Base-by-base conservation (phyloP, 2,797 vertebrate species). In the Tolypeutes matacus region DNA sequence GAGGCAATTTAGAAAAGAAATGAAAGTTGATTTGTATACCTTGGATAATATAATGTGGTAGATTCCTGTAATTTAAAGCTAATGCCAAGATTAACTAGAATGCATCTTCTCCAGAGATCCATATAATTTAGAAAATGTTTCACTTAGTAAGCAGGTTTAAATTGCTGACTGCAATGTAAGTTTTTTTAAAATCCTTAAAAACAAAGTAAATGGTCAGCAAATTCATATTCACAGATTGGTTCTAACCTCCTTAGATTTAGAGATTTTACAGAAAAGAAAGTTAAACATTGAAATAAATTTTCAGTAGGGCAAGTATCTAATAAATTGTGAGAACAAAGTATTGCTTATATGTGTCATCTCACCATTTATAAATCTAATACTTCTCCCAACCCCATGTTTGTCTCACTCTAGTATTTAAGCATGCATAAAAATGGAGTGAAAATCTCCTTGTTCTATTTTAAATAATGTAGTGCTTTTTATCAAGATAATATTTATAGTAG, bases 101-200 rank as follows among this genome's bases (percentile, higher is more conserved):
- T 76, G 11, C 3, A 27, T 91, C 27, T 87, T 95, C 64, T 93
- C 29, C 64, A 89, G 81, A 75, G 81, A 75, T n/a, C 80, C 23
- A 78, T 78, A 75, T 89, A 73, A 87, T 96, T 97, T 91, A 84
- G n/a, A 93, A 81, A 93, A 95, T 27, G n/a, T 84, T 96, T 94
- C 34, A 92, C 8, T 96, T 95, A 95, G 39, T 95, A 83, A 81
- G 36, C 78, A 96, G 62, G 62, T 39, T 89, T 95, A 89, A 67
- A 46, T 34, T 75, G 34, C 67, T 96, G 73, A 89, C 81, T 95
- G 53, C 72, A 67, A 49, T 77, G 14, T 39, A 6, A 70, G 42
- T 5, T 27, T 39, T 39, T 39, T 10, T 7, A 36, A 21, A 18
- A 42, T 69, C 14, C 51, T 93, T 93, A 64, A 91, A 94, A 11